Percentiles rank a stretch among this genome's conserved stretches.
Conservation (phyloP, 2,797 vertebrate genomes). For the Hyperoplus lanceolatus region DNA sequence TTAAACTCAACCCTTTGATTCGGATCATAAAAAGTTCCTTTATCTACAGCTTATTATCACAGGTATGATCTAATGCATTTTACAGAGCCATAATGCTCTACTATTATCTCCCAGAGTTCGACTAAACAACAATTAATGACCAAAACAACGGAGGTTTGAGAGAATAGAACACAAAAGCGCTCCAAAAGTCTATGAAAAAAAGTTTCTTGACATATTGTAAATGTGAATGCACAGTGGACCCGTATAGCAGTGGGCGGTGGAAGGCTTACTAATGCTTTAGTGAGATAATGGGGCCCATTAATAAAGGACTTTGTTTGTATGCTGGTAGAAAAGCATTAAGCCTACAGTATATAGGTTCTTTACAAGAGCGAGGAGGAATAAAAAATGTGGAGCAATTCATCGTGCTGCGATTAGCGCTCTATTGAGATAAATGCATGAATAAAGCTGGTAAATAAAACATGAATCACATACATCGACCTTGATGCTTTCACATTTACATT, state of each 20-base stretch:
- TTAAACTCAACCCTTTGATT: not conserved
- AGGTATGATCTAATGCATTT: not conserved
- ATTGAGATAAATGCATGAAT: conserved; percentile 67
- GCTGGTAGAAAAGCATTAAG: conserved; percentile 50
- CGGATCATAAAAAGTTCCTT: not conserved
- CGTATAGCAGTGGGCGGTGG: conserved; percentile 45
- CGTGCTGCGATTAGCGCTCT: conserved; percentile 34
- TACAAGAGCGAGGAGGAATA: conserved; percentile 43
- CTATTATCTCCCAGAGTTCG: not conserved
- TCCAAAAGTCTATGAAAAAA: conserved; percentile 8
- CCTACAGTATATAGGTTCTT: conserved; percentile 19
- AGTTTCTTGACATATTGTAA: conserved; percentile 35
- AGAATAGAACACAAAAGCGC: not conserved
- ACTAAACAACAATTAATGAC: conserved; percentile 8
- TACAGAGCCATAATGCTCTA: conserved; percentile 5
- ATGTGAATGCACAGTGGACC: conserved; percentile 48
- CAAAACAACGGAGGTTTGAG: not conserved
- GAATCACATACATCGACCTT: conserved; percentile 54
- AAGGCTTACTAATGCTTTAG: conserved; percentile 67
- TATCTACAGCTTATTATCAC: conserved; percentile 7
- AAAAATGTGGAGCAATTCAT: conserved; percentile 59
- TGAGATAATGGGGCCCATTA: conserved; percentile 80
- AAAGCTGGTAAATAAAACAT: conserved; percentile 63
- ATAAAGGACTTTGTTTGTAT: conserved; percentile 71
- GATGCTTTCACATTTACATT: conserved; percentile 34